These are phyloP conservation scores for Trilocha varians DNA, from an alignment of 2,888 invertebrate species.

Conservation along the genomic window DNA sequence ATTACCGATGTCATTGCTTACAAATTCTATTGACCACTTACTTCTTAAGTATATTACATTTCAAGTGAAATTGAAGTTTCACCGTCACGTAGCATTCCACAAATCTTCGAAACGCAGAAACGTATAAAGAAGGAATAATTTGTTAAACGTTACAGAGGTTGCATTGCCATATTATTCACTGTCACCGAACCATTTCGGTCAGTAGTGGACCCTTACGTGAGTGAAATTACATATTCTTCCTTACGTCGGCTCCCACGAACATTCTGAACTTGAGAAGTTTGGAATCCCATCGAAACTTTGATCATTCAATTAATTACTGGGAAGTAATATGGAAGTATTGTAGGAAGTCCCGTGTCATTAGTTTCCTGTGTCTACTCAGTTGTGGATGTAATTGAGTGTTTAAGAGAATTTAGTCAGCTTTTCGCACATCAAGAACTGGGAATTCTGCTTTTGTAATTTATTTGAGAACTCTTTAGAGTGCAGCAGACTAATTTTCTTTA, in stretches of 20 bases:
- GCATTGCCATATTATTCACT: constrained; percentile 46
- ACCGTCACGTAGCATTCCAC: neutral
- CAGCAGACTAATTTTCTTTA: no score
- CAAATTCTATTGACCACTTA: no score
- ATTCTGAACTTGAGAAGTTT: neutral
- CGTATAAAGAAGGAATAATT: constrained; percentile 34
- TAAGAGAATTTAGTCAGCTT: no score
- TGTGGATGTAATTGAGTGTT: no score
- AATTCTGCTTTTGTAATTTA: no score
- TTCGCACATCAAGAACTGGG: no score
- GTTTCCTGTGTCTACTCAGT: neutral
- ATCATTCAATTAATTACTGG: neutral
- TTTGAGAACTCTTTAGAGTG: no score
- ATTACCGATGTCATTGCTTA: no score
- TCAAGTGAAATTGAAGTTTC: no score
- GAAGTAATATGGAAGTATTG: neutral
- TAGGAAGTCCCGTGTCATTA: neutral
- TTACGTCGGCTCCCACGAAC: neutral
- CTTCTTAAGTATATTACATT: no score
- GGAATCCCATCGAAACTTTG: neutral
- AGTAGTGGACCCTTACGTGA: constrained; percentile 39
- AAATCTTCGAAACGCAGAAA: no score
- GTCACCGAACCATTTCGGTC: constrained; percentile 42
- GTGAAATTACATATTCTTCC: constrained; percentile 28
- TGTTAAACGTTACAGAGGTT: constrained; percentile 41